Percentiles rank a stretch among this genome's conserved stretches.
Conservation (phyloP, 2,113 vertebrate species). For the Rhagologus leucostigma region DNA sequence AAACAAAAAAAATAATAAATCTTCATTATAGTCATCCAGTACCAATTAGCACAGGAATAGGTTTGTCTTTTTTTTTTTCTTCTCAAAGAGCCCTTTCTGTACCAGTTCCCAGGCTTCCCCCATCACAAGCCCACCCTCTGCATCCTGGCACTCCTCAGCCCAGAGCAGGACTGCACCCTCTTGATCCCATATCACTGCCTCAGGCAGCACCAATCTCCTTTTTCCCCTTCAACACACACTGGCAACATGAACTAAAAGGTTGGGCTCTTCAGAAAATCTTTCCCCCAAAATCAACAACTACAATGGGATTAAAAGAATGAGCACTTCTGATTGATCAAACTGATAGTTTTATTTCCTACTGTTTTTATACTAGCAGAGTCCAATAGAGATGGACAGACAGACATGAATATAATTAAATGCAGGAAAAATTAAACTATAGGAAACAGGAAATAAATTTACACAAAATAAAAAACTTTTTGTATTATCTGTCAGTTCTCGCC, state of each 20-base stretch:
- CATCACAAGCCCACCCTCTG: neutral
- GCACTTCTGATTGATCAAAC: neutral
- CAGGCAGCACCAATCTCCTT: neutral
- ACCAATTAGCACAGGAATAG: neutral
- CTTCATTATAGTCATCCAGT: neutral
- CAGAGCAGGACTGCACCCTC: neutral
- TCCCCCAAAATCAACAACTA: no score
- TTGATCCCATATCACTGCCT: neutral
- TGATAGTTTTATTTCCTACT: constrained; percentile 46
- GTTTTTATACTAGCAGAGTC: constrained; percentile 38
- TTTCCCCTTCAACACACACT: no score
- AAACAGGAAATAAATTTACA: neutral
- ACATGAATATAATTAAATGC: constrained; percentile 44
- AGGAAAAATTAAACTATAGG: constrained; percentile 48
- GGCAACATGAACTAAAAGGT: rapidly evolving
- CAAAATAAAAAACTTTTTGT: neutral
- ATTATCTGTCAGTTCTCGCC: constrained; percentile 3
- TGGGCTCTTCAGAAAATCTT: rapidly evolving
- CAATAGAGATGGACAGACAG: neutral
- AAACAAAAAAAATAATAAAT: neutral
- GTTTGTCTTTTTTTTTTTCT: neutral
- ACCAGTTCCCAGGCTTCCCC: no score
- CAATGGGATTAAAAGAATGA: neutral
- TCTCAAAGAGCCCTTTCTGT: rapidly evolving
- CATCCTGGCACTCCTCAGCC: no score